Conservation (phyloP, 2,888 invertebrate species). For the Saturnia japonica region DNA sequence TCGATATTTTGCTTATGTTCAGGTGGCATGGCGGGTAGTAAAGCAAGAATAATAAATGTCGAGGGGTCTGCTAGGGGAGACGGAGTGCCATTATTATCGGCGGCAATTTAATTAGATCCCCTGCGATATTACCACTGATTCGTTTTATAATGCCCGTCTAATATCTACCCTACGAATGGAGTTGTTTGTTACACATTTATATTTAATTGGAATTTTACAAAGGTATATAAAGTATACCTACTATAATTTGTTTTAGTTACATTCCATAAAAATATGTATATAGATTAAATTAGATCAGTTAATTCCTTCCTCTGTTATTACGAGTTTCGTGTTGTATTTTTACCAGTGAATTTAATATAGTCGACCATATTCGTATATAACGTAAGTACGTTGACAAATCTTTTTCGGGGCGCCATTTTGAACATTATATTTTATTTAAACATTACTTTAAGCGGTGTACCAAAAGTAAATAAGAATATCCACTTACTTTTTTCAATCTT, state of each 20-base stretch:
- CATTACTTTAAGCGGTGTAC: no score
- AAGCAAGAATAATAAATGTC: conserved; percentile 75
- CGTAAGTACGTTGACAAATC: no score
- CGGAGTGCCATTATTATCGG: conserved; percentile 78
- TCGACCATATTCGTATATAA: no score
- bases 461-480: no score
- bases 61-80: conserved; percentile 74
- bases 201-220: conserved; percentile 46
- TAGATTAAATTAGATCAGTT: background rate
- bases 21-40: conserved; percentile 55
- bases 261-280: background rate
- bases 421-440: background rate
- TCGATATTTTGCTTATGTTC: conserved; percentile 39
- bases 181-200: conserved; percentile 32
- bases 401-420: no score
- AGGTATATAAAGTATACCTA: conserved; percentile 44
- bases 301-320: background rate
- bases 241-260: background rate
- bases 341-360: no score
- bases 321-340: background rate
- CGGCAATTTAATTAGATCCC: conserved; percentile 81
- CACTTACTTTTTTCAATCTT: no score
- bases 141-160: conserved; percentile 75
- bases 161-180: conserved; percentile 49
- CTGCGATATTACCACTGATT: conserved; percentile 78